Evolutionary conservation across 2,113 vertebrate genomes (phyloP).

Genomic region (Acanthisitta chloris): DNA sequence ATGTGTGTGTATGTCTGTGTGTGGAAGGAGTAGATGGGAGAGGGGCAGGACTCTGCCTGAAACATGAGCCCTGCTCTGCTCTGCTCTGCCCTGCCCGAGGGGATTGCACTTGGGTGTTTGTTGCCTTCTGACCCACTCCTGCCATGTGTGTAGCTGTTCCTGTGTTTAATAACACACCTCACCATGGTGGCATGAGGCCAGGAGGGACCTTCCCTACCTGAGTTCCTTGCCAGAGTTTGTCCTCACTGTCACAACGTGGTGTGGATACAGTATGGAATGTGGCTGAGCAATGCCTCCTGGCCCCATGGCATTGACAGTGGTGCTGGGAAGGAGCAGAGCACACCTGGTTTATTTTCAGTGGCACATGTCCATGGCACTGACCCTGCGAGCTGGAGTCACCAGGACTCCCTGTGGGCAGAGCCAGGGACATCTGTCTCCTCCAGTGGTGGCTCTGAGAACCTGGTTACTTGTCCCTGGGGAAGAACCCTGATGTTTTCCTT

Average conservation of each 20-base stretch:
- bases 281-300: no score
- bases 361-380: background rate
- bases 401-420: no score
- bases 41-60: background rate
- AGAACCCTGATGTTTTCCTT: background rate
- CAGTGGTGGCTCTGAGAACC: background rate
- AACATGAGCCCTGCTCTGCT: background rate
- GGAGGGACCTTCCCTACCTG: background rate
- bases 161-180: background rate
- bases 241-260: background rate
- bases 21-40: background rate
- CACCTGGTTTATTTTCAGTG: background rate
- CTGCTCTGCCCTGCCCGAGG: background rate
- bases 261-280: accelerated
- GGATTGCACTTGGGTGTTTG: background rate
- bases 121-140: background rate
- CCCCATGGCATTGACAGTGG: background rate
- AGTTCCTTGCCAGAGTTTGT: background rate
- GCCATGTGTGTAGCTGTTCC: background rate
- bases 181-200: background rate
- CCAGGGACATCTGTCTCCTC: background rate
- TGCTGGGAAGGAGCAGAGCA: accelerated
- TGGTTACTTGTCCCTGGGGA: background rate
- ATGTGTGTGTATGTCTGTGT: background rate
- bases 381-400: background rate